These are phyloP conservation scores for Lithophane leautieri DNA, from an alignment of 2,888 invertebrate species.

Conservation along the genomic window DNA sequence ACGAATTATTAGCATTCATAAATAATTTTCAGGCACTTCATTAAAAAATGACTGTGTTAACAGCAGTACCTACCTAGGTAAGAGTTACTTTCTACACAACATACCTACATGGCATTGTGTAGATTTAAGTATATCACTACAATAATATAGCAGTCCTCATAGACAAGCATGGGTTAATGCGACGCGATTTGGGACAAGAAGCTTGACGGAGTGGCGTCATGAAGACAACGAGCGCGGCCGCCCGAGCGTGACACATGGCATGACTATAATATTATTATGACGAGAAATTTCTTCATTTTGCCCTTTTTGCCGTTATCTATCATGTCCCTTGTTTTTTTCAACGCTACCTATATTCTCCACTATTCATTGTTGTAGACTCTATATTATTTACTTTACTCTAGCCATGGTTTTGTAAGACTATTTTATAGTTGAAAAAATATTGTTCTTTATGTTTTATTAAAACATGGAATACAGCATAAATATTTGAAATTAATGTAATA, in stretches of 20 bases:
- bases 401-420: not conserved
- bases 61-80: not conserved
- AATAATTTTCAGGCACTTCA: not conserved
- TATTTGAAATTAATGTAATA: not conserved
- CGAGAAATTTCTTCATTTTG: constrained; percentile 81
- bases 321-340: constrained; percentile 69
- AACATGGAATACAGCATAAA: not conserved
- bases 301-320: constrained; percentile 81
- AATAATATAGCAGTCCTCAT: constrained; percentile 51
- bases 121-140: constrained; percentile 19
- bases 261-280: constrained; percentile 81
- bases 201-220: constrained; percentile 77
- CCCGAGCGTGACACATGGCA: constrained; percentile 79
- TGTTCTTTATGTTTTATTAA: not conserved
- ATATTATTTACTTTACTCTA: constrained; percentile 6
- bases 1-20: not conserved
- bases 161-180: constrained; percentile 76
- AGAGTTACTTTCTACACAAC: not conserved
- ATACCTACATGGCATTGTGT: constrained; percentile 1
- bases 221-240: constrained; percentile 69
- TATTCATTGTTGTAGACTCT: not conserved
- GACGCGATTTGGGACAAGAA: constrained; percentile 77
- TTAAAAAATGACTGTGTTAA: not conserved
- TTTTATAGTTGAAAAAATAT: not conserved
- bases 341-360: not conserved